These are phyloP conservation scores for Spilogale gracilis DNA, from an alignment of 2,113 vertebrate genomes.

Conservation along the genomic window DNA sequence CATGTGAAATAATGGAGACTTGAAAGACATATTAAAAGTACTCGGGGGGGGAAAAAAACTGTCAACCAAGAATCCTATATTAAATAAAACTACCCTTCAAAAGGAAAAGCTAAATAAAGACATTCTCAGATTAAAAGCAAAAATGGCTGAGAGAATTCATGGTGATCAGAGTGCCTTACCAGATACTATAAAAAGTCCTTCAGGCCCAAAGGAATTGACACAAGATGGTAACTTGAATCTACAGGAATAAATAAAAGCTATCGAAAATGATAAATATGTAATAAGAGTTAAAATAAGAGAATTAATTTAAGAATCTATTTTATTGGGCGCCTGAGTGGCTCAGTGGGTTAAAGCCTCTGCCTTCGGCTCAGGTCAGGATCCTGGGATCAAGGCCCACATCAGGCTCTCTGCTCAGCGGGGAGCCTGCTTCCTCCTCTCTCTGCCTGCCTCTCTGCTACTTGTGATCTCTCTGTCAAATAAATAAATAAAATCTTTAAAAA, in stretches of 20 bases:
- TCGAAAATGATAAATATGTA: slow-evolving; percentile 1
- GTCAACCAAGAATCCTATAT: slow-evolving; percentile 37
- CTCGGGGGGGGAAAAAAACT: neutral
- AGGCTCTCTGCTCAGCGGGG: too few relatives aligned
- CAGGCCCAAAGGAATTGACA: slow-evolving; percentile 43
- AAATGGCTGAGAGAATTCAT: neutral
- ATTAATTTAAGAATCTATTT: neutral
- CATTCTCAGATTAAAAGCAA: neutral
- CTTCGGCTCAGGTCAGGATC: too few relatives aligned
- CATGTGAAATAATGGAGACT: slow-evolving; percentile 27
- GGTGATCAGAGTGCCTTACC: neutral
- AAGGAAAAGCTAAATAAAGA: slow-evolving; percentile 60
- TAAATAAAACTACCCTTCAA: slow-evolving; percentile 33
- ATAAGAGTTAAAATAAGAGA: neutral
- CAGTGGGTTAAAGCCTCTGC: too few relatives aligned
- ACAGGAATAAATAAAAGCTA: slow-evolving; percentile 47
- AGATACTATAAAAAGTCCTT: slow-evolving; percentile 4
- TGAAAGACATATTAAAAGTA: neutral
- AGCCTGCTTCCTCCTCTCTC: too few relatives aligned
- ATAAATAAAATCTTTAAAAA: too few relatives aligned
- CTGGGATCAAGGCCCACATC: too few relatives aligned
- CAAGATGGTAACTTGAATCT: slow-evolving; percentile 20
- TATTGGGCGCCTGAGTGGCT: neutral
- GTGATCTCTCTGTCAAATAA: too few relatives aligned
- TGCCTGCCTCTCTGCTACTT: too few relatives aligned